Conservation (phyloP, 2,888 invertebrate genomes). For the Conomelus anceps region DNA sequence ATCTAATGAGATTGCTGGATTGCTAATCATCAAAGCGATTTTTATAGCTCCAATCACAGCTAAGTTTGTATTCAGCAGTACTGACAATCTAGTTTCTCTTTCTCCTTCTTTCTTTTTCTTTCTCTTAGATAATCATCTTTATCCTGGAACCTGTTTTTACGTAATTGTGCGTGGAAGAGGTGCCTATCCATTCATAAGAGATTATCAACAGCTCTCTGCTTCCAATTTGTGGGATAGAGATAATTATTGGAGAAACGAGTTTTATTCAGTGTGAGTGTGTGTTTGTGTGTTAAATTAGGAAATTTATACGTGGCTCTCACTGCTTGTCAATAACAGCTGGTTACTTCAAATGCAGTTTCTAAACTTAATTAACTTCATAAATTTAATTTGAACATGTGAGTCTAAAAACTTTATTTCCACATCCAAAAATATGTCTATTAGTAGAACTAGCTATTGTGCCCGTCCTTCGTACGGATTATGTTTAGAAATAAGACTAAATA, state of each 20-base stretch:
- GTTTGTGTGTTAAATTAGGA: background rate
- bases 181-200: background rate
- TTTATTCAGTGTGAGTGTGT: background rate
- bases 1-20: background rate
- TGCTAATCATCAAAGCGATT: background rate
- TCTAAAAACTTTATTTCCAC: background rate
- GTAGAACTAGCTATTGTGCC: no score
- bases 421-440: no score
- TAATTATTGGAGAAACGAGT: background rate
- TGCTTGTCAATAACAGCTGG: background rate
- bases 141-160: background rate
- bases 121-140: background rate
- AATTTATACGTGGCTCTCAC: background rate
- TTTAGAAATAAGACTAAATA: no score
- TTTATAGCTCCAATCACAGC: background rate
- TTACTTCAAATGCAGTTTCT: background rate
- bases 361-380: background rate
- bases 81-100: background rate
- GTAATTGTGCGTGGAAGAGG: background rate
- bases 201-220: background rate
- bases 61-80: background rate
- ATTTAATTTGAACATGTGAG: background rate
- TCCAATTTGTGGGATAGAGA: background rate
- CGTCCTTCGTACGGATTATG: no score
- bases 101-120: background rate